phyloP scores from a whole-genome alignment of 2,797 vertebrate genomes.

The Martes flavigula region DNA sequence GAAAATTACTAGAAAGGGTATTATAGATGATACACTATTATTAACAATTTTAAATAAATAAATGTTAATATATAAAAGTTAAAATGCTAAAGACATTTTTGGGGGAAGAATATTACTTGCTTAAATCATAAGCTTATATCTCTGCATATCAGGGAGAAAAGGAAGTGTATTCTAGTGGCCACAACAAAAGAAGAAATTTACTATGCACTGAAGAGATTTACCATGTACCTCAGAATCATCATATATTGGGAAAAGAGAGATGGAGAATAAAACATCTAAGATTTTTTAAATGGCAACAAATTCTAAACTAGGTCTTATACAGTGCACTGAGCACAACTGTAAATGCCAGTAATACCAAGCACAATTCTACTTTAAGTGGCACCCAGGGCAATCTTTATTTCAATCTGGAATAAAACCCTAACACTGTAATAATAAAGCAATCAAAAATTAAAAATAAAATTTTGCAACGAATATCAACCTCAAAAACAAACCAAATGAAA shows the following conservation, averaged over 20 bases:
- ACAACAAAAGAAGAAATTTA: not conserved
- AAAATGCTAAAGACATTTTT: not conserved
- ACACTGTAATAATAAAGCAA: not conserved
- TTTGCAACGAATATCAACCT: slow-evolving; percentile 3
- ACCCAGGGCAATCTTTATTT: slow-evolving; percentile 8
- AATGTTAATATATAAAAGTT: not conserved
- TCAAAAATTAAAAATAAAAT: slow-evolving; percentile 18
- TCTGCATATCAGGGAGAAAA: not conserved
- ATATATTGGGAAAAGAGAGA: not conserved
- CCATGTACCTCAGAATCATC: not conserved
- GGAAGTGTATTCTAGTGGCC: not conserved
- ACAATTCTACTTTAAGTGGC: not conserved
- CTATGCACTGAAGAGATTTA: not conserved
- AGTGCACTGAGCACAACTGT: not conserved
- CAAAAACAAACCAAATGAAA: slow-evolving; percentile 48
- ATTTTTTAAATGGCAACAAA: not conserved
- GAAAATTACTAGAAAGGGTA: slow-evolving; percentile 38
- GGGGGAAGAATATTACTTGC: not conserved
- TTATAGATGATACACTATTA: not conserved
- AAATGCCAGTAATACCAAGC: slow-evolving; percentile 8
- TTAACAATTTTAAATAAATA: slow-evolving; percentile 33
- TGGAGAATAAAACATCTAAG: not conserved
- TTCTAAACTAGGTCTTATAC: not conserved
- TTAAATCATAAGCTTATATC: not conserved
- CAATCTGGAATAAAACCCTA: slow-evolving; percentile 37